These are phyloP conservation scores for Anguilla megastoma DNA, from an alignment of 2,797 vertebrate genomes.

Conservation along the genomic window DNA sequence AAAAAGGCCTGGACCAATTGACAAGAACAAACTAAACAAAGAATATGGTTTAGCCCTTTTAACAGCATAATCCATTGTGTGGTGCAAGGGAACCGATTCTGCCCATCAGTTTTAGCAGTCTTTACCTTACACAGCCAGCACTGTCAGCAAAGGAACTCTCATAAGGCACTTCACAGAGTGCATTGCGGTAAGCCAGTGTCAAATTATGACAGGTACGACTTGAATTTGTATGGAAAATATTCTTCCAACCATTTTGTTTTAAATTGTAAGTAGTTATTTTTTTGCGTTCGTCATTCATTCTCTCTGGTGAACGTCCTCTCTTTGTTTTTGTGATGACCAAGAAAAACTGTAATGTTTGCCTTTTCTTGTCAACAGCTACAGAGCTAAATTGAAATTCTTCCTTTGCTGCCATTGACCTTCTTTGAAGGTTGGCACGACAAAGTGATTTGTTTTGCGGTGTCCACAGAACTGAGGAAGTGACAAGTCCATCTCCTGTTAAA, in stretches of 20 bases:
- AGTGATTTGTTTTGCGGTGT: constrained; percentile 17
- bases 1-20: not conserved
- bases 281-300: not conserved
- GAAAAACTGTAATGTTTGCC: not conserved
- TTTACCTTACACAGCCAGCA: not conserved
- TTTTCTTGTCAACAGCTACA: constrained; percentile 6
- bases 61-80: not conserved
- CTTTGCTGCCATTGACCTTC: constrained; percentile 16
- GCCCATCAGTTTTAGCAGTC: not conserved
- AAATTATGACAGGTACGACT: not conserved
- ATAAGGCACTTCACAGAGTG: not conserved
- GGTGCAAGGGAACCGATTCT: not conserved
- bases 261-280: not conserved
- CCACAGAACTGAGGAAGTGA: constrained; percentile 5
- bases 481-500: not conserved
- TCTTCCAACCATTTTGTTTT: no score
- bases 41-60: not conserved
- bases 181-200: not conserved
- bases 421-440: constrained; percentile 7
- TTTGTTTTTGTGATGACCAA: not conserved
- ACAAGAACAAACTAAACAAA: not conserved
- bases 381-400: constrained; percentile 18
- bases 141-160: not conserved
- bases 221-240: no score
- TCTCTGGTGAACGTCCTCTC: not conserved